Evolutionary conservation across 2,888 invertebrate species (phyloP).

Genomic region (Folsomia manolachei): DNA sequence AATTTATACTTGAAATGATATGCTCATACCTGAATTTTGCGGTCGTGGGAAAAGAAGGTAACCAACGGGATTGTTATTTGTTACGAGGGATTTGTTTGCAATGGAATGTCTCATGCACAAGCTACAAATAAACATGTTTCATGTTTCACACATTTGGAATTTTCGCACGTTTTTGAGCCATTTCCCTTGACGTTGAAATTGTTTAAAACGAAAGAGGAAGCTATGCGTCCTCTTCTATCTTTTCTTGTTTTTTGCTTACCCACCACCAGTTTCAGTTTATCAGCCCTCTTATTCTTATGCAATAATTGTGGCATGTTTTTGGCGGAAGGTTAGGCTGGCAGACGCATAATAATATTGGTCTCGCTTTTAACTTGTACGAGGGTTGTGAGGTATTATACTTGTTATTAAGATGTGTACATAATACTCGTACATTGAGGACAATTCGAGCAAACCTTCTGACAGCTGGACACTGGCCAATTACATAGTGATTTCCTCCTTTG

Average conservation of each 20-base stretch:
- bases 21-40: background rate
- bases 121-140: no score
- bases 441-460: conserved; percentile 2
- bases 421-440: background rate
- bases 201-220: background rate
- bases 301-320: background rate
- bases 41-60: background rate
- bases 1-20: background rate
- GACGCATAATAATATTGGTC: background rate
- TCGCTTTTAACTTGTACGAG: background rate
- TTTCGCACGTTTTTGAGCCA: conserved; percentile 3
- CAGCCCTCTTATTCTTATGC: background rate
- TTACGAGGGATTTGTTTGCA: no score
- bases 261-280: no score
- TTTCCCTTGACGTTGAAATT: background rate
- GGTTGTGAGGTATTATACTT: no score
- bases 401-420: background rate
- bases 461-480: conserved; percentile 9
- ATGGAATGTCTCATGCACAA: no score
- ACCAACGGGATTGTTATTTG: background rate
- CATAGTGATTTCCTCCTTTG: conserved; percentile 1
- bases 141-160: background rate
- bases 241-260: background rate
- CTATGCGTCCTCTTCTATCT: background rate
- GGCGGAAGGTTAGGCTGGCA: background rate